phyloP scores from a whole-genome alignment of 2,888 invertebrate species.

The Hirtodrosophila duncani region DNA sequence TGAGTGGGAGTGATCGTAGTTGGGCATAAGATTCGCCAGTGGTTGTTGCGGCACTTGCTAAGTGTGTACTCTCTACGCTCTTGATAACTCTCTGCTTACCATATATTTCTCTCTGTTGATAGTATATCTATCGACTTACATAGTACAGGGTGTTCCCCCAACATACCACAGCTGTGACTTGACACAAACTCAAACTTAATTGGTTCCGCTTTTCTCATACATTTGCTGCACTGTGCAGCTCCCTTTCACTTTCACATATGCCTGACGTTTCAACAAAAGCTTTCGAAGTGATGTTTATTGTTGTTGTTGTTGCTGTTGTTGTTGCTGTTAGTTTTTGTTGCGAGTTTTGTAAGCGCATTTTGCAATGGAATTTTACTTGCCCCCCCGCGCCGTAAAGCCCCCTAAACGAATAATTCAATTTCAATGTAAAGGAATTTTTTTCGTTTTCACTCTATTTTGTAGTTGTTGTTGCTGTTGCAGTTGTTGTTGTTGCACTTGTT shows the following conservation, averaged over 20 bases:
- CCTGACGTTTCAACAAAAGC: constrained; percentile 52
- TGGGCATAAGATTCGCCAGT: too few species aligned
- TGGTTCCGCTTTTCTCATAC: neutral
- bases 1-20: too few species aligned
- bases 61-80: too few species aligned
- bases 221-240: neutral
- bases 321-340: constrained; percentile 10
- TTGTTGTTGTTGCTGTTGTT: constrained; percentile 25
- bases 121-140: too few species aligned
- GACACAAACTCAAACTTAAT: too few species aligned
- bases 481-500: constrained; percentile 18
- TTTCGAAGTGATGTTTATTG: constrained; percentile 58
- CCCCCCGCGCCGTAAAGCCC: neutral
- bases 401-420: constrained; percentile 62
- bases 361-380: constrained; percentile 50
- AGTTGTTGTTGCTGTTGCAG: constrained; percentile 22
- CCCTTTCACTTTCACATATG: constrained; percentile 9
- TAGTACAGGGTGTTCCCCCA: too few species aligned
- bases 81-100: too few species aligned
- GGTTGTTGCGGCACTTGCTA: too few species aligned
- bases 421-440: constrained; percentile 58
- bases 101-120: too few species aligned
- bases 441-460: constrained; percentile 1
- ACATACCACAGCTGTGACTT: too few species aligned
- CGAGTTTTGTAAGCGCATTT: constrained; percentile 47